Conservation (phyloP, 2,797 vertebrate genomes). For the Erethizon dorsatum region DNA sequence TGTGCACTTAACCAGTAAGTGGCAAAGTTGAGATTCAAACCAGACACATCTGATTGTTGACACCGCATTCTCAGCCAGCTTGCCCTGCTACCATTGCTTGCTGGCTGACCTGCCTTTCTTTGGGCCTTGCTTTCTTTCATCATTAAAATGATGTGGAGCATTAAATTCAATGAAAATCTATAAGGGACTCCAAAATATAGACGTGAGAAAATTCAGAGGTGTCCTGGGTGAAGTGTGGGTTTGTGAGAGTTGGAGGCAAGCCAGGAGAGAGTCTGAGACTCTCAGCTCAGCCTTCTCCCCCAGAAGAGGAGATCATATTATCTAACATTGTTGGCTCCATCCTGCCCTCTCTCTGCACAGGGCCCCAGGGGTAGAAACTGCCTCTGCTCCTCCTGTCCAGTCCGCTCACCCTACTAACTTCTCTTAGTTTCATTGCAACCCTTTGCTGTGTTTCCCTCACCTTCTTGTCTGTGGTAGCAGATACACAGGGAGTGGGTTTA, state of each 20-base stretch:
- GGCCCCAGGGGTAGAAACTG: too few relatives aligned
- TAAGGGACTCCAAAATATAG: neutral
- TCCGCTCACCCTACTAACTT: neutral
- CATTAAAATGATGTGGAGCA: neutral
- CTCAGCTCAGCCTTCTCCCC: neutral
- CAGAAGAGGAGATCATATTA: neutral
- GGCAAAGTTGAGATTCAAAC: neutral
- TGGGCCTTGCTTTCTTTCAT: neutral
- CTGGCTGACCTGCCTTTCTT: neutral
- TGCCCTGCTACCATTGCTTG: rapidly evolving
- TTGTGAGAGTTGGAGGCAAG: neutral
- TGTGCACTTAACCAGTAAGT: neutral
- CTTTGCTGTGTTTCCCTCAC: neutral
- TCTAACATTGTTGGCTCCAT: neutral
- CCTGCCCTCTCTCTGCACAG: neutral
- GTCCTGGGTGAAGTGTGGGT: neutral
- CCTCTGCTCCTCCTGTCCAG: neutral
- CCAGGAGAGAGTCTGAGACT: neutral
- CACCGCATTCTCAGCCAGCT: neutral
- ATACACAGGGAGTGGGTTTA: neutral
- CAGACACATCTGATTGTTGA: neutral
- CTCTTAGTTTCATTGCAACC: neutral
- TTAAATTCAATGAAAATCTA: neutral
- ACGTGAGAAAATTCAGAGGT: neutral
- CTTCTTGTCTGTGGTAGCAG: neutral